phyloP scores from a whole-genome alignment of 1,140 invertebrate genomes.

The Drosophila cardini region DNA sequence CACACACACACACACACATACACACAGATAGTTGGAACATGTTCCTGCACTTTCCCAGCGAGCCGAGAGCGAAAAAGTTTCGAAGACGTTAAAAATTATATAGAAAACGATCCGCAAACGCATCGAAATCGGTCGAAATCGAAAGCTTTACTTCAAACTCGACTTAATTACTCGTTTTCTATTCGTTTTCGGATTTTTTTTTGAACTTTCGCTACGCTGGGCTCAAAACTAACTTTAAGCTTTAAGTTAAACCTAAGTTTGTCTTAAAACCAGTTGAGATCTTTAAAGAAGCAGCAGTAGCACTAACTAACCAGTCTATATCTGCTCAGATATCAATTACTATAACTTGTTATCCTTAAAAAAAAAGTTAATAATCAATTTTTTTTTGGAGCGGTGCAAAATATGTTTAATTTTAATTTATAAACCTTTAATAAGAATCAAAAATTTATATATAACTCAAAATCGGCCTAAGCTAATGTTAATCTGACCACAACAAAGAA shows the following conservation, averaged over 20 bases:
- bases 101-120: no score
- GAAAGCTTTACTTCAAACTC: no score
- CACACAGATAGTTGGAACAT: constrained; percentile 67
- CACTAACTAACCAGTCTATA: constrained; percentile 8
- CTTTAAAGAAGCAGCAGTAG: not conserved
- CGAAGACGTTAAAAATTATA: no score
- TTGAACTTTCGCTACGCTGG: no score
- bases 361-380: not conserved
- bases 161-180: no score
- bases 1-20: constrained; percentile 42
- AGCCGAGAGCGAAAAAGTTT: no score
- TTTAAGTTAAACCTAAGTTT: constrained; percentile 58
- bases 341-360: constrained; percentile 18
- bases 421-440: constrained; percentile 17
- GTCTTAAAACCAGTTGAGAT: not conserved
- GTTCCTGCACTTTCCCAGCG: constrained; percentile 66
- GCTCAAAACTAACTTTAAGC: constrained; percentile 30
- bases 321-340: constrained; percentile 14
- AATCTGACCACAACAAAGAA: constrained; percentile 48
- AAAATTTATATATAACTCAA: constrained; percentile 35
- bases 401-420: constrained; percentile 28
- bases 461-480: constrained; percentile 22
- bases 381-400: constrained; percentile 28
- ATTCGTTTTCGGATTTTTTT: no score
- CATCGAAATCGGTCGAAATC: no score